phyloP scores from a whole-genome alignment of 2,113 vertebrate genomes.

The Sciurus niger region DNA sequence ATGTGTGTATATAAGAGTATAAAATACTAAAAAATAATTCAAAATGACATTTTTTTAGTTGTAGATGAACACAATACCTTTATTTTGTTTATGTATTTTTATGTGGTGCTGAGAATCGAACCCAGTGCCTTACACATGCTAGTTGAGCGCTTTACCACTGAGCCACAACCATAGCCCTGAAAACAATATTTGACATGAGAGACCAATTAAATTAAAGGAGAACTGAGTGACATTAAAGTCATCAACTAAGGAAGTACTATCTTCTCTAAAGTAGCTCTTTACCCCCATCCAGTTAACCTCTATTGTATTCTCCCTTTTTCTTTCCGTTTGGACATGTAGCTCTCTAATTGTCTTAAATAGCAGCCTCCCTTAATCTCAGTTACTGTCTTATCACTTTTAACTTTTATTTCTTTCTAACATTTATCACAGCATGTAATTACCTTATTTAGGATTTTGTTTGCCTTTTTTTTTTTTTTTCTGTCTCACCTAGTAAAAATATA shows the following conservation, averaged over 20 bases:
- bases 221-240: background rate
- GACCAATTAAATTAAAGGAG: background rate
- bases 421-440: background rate
- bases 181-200: constrained; percentile 18
- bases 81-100: too few species aligned
- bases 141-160: too few species aligned
- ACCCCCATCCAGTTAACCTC: background rate
- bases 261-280: background rate
- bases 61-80: too few species aligned
- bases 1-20: background rate
- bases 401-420: background rate
- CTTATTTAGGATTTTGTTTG: constrained; percentile 10
- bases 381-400: background rate
- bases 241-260: background rate
- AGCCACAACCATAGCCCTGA: background rate
- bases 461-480: background rate
- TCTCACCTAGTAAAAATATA: background rate
- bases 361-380: background rate
- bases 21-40: background rate
- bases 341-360: background rate
- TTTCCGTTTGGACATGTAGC: background rate
- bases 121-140: too few species aligned
- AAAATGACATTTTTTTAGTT: too few species aligned
- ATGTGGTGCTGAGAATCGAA: too few species aligned
- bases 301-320: background rate